A percentile compares a stretch with the other conserved stretches of the same genome.
These are phyloP conservation scores for Drosophila phalerata DNA, from an alignment of 2,888 invertebrate genomes.

Conservation along the genomic window DNA sequence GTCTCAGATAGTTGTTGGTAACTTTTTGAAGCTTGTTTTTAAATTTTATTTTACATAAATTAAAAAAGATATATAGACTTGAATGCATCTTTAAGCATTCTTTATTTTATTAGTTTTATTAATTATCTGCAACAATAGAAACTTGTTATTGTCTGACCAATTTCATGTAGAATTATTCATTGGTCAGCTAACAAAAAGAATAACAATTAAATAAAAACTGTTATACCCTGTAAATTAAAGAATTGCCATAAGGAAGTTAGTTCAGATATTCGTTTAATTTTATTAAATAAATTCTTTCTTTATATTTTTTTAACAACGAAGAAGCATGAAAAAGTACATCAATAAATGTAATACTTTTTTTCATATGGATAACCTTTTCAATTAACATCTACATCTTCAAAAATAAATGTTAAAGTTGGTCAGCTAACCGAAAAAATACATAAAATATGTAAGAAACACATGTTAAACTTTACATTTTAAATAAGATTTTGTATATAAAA, in stretches of 20 bases:
- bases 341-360: not conserved
- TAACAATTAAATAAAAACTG: slow-evolving; percentile 6
- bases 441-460: not conserved
- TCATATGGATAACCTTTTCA: not conserved
- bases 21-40: slow-evolving; percentile 22
- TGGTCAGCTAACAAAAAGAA: not conserved
- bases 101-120: not conserved
- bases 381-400: not conserved
- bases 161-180: slow-evolving; percentile 37
- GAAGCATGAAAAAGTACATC: not conserved
- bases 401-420: not conserved
- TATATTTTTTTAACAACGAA: not conserved
- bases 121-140: slow-evolving; percentile 23
- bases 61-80: not conserved
- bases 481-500: no score
- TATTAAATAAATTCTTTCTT: no score
- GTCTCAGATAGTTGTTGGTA: not conserved
- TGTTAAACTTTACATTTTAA: not conserved
- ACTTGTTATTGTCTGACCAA: slow-evolving; percentile 23
- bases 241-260: not conserved
- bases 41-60: not conserved
- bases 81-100: slow-evolving; percentile 2
- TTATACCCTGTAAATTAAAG: not conserved
- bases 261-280: not conserved
- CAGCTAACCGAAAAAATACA: not conserved